phyloP scores from a whole-genome alignment of 2,797 vertebrate species.

The Centroberyx gerrardi region DNA sequence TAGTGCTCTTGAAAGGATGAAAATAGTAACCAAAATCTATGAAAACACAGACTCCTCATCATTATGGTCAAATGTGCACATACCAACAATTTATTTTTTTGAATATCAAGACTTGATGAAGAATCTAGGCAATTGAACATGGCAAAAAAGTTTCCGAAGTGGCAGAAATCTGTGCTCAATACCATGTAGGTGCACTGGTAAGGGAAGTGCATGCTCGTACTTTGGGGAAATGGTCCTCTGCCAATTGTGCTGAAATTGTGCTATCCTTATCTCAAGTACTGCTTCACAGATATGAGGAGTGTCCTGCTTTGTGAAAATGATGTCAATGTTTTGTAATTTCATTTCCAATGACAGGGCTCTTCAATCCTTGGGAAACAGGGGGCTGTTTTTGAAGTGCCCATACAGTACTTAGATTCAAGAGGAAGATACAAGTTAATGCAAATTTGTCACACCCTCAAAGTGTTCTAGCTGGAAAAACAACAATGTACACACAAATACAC shows the following conservation, averaged over 20 bases:
- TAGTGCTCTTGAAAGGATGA: no score
- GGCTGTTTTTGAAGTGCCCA: conserved; percentile 50
- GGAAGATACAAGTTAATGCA: conserved; percentile 12
- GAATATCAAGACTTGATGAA: conserved; percentile 38
- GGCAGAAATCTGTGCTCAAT: conserved; percentile 66
- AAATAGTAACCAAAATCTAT: no score
- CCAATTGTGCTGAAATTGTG: conserved; percentile 83
- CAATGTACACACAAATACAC: not conserved
- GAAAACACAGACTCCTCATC: no score
- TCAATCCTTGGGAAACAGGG: conserved; percentile 83
- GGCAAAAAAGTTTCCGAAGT: conserved; percentile 70
- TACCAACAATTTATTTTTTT: not conserved
- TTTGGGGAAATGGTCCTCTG: conserved; percentile 80
- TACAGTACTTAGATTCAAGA: conserved; percentile 16
- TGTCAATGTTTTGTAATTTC: conserved; percentile 86
- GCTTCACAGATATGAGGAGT: conserved; percentile 86
- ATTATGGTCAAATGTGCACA: no score
- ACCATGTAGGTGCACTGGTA: conserved; percentile 46
- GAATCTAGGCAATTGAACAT: conserved; percentile 68
- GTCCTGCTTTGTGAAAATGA: conserved; percentile 86
- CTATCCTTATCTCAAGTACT: conserved; percentile 89
- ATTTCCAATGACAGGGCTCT: conserved; percentile 86
- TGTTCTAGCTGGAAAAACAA: not conserved
- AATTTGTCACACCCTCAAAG: conserved; percentile 10
- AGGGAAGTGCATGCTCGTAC: conserved; percentile 82